Base-by-base conservation (phyloP, 2,113 vertebrate species). In the Rhagologus leucostigma region DNA sequence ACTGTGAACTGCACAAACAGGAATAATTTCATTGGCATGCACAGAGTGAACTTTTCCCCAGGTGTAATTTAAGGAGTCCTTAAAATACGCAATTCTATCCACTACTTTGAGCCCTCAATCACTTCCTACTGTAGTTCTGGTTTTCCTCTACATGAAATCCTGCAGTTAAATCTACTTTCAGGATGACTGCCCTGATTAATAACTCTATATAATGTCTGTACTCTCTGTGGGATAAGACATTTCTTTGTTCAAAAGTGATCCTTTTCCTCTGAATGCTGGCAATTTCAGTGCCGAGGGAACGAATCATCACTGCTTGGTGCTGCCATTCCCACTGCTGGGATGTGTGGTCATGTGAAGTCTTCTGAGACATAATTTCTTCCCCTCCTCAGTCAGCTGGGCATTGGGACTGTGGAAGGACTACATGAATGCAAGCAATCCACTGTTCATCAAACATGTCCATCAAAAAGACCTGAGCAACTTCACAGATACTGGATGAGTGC, bases 211-310 rank as follows among this genome's bases (percentile, higher is more conserved):
- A 93, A 96, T 46, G 56, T 81, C 73, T 88, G 70, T 52, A 56
- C 83, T 98, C 87, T 87, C 94, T 90, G 87, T 84, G 90, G 95
- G 85, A 90, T 50, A 77, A 94, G 96, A 95, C 88, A 92, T 79
- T 97, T 96, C 91, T 87, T 96, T 82, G 87, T 97, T 90, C 91
- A 82, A 88, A 95, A 91, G 67, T 82, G 93, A 97, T 94, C 65
- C 59, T 91, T 97, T 93, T 90, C 65, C 60, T 88, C 84, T 74
- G 67, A 67, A 84, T 0, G 1, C 24, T 89, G 90, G 89, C 77
- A 97, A 88, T 87, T 95, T 96, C 80, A 93, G 55, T 24, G 49
- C 67, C 1, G 4, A 91, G 76, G 74, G 57, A 94, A 97, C 97
- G 94, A 97, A 94, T 96, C 95, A 92, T 62, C 39, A 53, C 68